Evolutionary conservation across 1,140 invertebrate species (phyloP).

Genomic region (Mercenaria mercenaria): DNA sequence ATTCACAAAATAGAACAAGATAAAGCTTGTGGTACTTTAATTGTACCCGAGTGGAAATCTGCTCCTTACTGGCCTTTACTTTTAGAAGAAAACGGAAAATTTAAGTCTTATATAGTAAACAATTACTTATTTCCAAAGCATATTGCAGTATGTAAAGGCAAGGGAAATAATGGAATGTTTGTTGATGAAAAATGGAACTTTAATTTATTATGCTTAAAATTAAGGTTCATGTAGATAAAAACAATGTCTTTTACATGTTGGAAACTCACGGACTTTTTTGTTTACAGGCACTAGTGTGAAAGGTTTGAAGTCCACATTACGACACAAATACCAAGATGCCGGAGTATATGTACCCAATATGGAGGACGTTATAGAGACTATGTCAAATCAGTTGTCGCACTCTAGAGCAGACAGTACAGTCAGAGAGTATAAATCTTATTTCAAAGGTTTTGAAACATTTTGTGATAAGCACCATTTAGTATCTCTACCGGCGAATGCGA

Average conservation of each 20-base stretch:
- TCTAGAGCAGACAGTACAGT: not conserved
- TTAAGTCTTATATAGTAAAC: too few species aligned
- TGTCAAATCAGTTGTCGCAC: not conserved
- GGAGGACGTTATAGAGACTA: not conserved
- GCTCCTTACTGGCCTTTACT: constrained; percentile 29
- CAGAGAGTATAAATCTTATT: not conserved
- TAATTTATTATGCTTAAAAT: too few species aligned
- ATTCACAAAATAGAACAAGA: constrained; percentile 28
- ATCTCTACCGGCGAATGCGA: not conserved
- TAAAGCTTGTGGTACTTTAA: not conserved
- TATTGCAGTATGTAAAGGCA: too few species aligned
- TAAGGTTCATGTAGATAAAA: too few species aligned
- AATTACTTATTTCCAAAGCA: too few species aligned
- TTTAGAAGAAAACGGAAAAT: too few species aligned
- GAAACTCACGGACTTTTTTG: too few species aligned
- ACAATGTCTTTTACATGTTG: too few species aligned
- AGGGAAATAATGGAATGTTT: too few species aligned
- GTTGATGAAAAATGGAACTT: too few species aligned
- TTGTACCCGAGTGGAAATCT: constrained; percentile 36
- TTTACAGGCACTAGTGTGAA: too few species aligned
- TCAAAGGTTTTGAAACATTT: not conserved
- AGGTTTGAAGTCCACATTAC: not conserved
- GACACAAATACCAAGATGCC: not conserved
- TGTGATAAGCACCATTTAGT: not conserved
- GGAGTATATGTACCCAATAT: not conserved